Evolutionary conservation across 2,888 invertebrate genomes (phyloP).

Genomic region (Lasioglossum villosulum): DNA sequence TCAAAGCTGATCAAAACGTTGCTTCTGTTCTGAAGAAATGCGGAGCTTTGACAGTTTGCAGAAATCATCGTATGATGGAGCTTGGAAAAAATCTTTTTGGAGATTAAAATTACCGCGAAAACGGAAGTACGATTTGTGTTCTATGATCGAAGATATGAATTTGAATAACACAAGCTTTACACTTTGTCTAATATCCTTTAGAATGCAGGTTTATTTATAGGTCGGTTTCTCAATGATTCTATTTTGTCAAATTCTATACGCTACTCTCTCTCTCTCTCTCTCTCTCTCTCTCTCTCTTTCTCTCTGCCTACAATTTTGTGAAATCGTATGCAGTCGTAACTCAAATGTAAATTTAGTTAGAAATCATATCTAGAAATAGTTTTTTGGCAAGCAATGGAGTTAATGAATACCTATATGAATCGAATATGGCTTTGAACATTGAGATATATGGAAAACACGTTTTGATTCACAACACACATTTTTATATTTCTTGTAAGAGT

Average conservation of each 20-base stretch:
- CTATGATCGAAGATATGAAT: slow-evolving; percentile 9
- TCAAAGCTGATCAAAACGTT: slow-evolving; percentile 92
- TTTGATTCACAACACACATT: not conserved
- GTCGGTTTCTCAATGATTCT: not conserved
- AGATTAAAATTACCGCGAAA: slow-evolving; percentile 86
- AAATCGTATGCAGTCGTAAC: slow-evolving; percentile 47
- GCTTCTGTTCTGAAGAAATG: slow-evolving; percentile 91
- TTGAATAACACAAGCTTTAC: slow-evolving; percentile 17
- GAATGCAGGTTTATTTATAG: slow-evolving; percentile 19
- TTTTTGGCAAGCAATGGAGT: slow-evolving; percentile 60
- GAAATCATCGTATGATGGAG: slow-evolving; percentile 95
- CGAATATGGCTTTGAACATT: slow-evolving; percentile 33
- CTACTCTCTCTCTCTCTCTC: not conserved
- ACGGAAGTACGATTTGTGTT: slow-evolving; percentile 25
- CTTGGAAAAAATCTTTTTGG: slow-evolving; percentile 95
- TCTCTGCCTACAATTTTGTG: slow-evolving; percentile 25
- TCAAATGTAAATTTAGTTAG: slow-evolving; percentile 62
- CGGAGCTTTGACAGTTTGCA: slow-evolving; percentile 92
- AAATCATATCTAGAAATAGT: slow-evolving; percentile 64
- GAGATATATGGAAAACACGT: slow-evolving; percentile 33
- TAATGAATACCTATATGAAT: slow-evolving; percentile 31
- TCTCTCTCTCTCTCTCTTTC: too few relatives aligned
- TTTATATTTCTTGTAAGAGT: slow-evolving; percentile 2
- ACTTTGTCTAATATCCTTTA: slow-evolving; percentile 9
- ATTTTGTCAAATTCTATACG: slow-evolving; percentile 6